These are phyloP conservation scores for Hypothenemus hampei DNA, from an alignment of 1,140 invertebrate species.

Conservation along the genomic window DNA sequence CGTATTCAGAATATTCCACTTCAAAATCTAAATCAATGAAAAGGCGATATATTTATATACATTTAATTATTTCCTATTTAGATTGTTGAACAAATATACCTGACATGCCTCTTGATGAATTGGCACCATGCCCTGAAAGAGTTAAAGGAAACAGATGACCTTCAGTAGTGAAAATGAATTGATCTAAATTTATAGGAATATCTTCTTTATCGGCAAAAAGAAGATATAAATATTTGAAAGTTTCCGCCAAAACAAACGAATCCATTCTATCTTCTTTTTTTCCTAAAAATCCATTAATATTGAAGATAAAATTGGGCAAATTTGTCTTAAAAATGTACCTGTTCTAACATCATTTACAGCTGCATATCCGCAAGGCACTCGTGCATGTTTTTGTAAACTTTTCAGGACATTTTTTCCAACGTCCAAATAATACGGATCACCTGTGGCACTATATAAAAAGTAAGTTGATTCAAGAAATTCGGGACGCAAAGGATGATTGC, in stretches of 20 bases:
- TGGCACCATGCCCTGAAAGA: slow-evolving; percentile 49
- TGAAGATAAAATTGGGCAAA: background rate
- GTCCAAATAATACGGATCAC: slow-evolving; percentile 91
- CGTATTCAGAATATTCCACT: slow-evolving; percentile 59
- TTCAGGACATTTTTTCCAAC: slow-evolving; percentile 89
- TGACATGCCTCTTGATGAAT: slow-evolving; percentile 11
- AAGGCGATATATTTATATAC: background rate
- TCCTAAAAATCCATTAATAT: slow-evolving; percentile 58
- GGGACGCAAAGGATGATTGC: slow-evolving; percentile 91
- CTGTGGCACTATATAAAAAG: slow-evolving; percentile 91
- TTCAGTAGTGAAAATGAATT: slow-evolving; percentile 96
- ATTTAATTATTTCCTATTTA: too few relatives aligned
- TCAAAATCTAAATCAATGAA: slow-evolving; percentile 44
- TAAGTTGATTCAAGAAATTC: slow-evolving; percentile 99
- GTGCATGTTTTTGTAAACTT: slow-evolving; percentile 82
- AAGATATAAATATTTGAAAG: slow-evolving; percentile 95
- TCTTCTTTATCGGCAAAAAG: slow-evolving; percentile 88
- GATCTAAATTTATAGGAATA: slow-evolving; percentile 84
- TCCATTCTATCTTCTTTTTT: slow-evolving; percentile 92
- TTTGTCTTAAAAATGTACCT: slow-evolving; percentile 3
- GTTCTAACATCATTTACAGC: slow-evolving; percentile 92
- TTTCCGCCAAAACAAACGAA: slow-evolving; percentile 96
- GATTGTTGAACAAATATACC: too few relatives aligned
- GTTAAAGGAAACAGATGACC: slow-evolving; percentile 91
- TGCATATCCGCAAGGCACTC: slow-evolving; percentile 94